phyloP scores from a whole-genome alignment of 2,888 invertebrate species.

The Ypsolopha sequella region DNA sequence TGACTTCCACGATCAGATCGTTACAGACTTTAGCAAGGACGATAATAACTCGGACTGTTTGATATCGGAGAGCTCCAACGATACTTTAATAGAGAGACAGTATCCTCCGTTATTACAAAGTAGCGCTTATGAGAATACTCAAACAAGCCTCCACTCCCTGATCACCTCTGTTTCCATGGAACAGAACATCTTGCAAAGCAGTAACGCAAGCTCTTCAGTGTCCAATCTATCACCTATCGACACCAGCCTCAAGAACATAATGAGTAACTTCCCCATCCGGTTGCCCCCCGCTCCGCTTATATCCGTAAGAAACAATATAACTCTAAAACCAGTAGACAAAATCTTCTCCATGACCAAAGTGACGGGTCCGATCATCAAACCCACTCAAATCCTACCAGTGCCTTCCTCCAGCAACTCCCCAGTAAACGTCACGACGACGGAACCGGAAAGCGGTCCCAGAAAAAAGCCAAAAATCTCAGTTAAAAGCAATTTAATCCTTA shows the following conservation, averaged over 20 bases:
- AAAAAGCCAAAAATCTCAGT: slow-evolving; percentile 67
- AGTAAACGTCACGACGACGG: slow-evolving; percentile 29
- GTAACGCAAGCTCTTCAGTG: slow-evolving; percentile 32
- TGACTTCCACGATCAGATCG: slow-evolving; percentile 30
- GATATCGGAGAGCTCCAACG: slow-evolving; percentile 46
- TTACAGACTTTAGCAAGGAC: slow-evolving; percentile 53
- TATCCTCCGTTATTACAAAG: slow-evolving; percentile 34
- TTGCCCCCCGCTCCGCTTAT: slow-evolving; percentile 40
- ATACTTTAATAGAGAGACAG: slow-evolving; percentile 41
- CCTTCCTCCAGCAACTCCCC: slow-evolving; percentile 54
- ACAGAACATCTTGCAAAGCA: slow-evolving; percentile 39
- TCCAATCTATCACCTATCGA: slow-evolving; percentile 38
- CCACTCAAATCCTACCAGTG: slow-evolving; percentile 55
- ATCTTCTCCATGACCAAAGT: slow-evolving; percentile 46
- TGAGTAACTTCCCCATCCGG: slow-evolving; percentile 56
- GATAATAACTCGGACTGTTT: slow-evolving; percentile 53
- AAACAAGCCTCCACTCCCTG: slow-evolving; percentile 44
- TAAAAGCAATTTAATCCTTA: slow-evolving; percentile 61
- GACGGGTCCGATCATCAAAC: slow-evolving; percentile 53
- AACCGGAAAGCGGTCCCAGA: slow-evolving; percentile 43
- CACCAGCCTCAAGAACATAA: slow-evolving; percentile 44
- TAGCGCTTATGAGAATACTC: slow-evolving; percentile 33
- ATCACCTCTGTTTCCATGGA: slow-evolving; percentile 43
- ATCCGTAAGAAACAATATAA: slow-evolving; percentile 45
- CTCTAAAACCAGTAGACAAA: slow-evolving; percentile 48